phyloP scores from a whole-genome alignment of 2,113 vertebrate species.

The Sardina pilchardus region DNA sequence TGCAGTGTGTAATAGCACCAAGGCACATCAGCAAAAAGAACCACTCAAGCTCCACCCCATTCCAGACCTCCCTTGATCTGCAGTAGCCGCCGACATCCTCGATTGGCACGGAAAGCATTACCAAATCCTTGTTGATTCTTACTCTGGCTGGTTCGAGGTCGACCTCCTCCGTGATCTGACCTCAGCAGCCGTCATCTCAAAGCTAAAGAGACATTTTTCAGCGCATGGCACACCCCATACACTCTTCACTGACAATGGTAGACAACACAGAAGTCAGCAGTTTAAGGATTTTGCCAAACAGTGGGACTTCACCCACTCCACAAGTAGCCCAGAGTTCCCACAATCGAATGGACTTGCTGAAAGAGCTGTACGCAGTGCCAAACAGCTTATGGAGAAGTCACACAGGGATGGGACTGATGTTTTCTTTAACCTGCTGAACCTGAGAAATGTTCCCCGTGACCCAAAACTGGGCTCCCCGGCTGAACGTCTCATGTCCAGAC shows the following conservation, averaged over 20 bases:
- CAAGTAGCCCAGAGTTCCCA: constrained; percentile 27
- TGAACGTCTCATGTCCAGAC: too few relatives aligned
- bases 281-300: constrained; percentile 33
- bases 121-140: not conserved
- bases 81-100: not conserved
- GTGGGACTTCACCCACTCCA: constrained; percentile 25
- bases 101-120: not conserved
- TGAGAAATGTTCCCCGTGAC: too few relatives aligned
- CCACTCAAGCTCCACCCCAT: not conserved
- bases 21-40: not conserved
- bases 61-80: not conserved
- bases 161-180: not conserved
- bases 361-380: constrained; percentile 23
- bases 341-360: constrained; percentile 12
- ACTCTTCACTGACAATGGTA: constrained; percentile 24
- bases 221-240: constrained; percentile 41
- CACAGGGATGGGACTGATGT: not conserved
- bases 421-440: too few relatives aligned
- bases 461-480: too few relatives aligned
- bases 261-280: constrained; percentile 30
- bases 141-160: constrained; percentile 14
- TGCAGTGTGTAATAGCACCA: not conserved
- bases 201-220: constrained; percentile 39
- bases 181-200: not conserved
- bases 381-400: constrained; percentile 4